Conservation (phyloP, 2,888 invertebrate species). For the Theodoxus fluviatilis region DNA sequence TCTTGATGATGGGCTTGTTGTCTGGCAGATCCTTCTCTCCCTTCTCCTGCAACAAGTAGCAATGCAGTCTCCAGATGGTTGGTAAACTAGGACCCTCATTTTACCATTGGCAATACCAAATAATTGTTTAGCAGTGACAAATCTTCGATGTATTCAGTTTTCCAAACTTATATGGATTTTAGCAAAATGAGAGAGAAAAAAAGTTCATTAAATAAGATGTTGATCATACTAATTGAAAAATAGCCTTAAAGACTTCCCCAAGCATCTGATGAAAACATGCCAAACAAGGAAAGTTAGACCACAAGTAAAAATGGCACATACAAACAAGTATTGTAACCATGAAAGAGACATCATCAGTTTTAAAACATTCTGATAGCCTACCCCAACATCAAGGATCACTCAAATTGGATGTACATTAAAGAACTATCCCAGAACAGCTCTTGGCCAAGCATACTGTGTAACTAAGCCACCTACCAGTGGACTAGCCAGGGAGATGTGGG, state of each 20-base stretch:
- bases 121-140: no score
- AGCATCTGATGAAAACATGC: no score
- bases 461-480: not conserved
- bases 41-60: constrained; percentile 30
- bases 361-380: no score
- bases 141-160: not conserved
- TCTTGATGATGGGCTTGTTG: constrained; percentile 39
- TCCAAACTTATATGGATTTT: not conserved
- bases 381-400: no score
- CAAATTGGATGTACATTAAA: not conserved
- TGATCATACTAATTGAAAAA: no score
- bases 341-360: no score
- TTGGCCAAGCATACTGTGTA: not conserved
- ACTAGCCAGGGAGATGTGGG: constrained; percentile 37
- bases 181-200: not conserved
- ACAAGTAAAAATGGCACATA: not conserved
- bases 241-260: no score
- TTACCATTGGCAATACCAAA: no score
- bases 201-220: no score
- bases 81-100: no score
- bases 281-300: not conserved
- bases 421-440: not conserved
- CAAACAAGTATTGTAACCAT: not conserved
- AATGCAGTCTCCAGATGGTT: no score
- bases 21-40: constrained; percentile 30